These are phyloP conservation scores for Ctena decussata DNA, from an alignment of 2,888 invertebrate species.

Conservation along the genomic window DNA sequence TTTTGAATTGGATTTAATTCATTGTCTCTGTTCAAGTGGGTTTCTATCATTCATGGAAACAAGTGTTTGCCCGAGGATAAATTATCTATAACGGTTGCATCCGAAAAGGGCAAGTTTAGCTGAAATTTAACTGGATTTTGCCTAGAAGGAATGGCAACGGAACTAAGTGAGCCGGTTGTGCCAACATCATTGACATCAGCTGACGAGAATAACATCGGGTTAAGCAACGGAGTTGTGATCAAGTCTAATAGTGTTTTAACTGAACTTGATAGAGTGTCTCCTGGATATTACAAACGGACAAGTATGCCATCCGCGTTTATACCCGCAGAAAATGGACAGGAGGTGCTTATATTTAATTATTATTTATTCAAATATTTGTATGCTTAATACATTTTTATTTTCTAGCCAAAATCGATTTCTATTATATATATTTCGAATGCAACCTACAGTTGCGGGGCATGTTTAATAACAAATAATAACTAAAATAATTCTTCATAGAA, in stretches of 20 bases:
- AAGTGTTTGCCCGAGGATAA: background rate
- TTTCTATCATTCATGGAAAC: conserved; percentile 1
- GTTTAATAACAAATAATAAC: no score
- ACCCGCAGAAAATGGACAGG: conserved; percentile 46
- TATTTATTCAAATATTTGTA: no score
- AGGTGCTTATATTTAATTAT: conserved; percentile 42
- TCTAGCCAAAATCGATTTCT: no score
- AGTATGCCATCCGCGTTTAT: conserved; percentile 73
- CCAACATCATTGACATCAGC: conserved; percentile 37
- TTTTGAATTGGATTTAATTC: background rate
- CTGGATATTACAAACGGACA: conserved; percentile 64
- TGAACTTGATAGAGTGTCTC: conserved; percentile 65
- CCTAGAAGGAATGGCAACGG: conserved; percentile 30
- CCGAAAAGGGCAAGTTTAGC: background rate
- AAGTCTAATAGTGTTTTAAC: conserved; percentile 56
- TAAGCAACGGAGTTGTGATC: conserved; percentile 50
- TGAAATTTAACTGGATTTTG: background rate
- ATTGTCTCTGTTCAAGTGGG: background rate
- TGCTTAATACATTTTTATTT: no score
- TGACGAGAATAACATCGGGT: conserved; percentile 60
- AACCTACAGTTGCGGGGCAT: no score
- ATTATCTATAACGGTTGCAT: background rate
- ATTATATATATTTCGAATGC: no score
- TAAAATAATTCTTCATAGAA: no score
- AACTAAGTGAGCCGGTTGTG: conserved; percentile 56